These are phyloP conservation scores for Trematocara macrostoma DNA, from an alignment of 2,113 vertebrate genomes.

Conservation along the genomic window DNA sequence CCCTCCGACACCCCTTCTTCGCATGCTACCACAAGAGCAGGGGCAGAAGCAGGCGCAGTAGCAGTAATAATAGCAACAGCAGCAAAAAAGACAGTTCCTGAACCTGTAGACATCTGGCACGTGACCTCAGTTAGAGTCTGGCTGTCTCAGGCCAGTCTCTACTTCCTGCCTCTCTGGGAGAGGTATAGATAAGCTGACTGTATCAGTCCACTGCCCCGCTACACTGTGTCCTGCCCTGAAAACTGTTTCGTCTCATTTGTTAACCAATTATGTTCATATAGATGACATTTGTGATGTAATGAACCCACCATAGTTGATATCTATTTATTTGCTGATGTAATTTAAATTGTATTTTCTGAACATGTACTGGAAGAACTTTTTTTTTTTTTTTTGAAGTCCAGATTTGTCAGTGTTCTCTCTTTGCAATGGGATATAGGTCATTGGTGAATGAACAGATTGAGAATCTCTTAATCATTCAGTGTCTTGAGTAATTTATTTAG, in stretches of 20 bases:
- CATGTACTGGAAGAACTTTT: background rate
- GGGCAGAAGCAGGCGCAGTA: background rate
- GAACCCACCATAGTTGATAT: background rate
- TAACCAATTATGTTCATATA: background rate
- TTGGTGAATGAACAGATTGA: background rate
- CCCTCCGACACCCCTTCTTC: constrained; percentile 87
- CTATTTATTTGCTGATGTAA: constrained; percentile 42
- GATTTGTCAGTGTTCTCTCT: background rate
- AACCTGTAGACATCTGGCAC: background rate
- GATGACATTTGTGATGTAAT: background rate
- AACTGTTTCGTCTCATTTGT: background rate
- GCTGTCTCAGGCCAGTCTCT: background rate
- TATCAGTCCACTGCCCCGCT: constrained; percentile 80
- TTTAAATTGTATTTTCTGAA: background rate
- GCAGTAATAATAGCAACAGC: constrained; percentile 26
- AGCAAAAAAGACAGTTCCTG: constrained; percentile 22
- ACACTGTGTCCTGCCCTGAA: background rate
- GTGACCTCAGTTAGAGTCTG: background rate
- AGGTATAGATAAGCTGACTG: constrained; percentile 76
- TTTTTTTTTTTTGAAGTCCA: background rate
- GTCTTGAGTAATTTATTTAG: background rate
- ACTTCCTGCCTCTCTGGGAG: constrained; percentile 74
- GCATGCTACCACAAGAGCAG: constrained; percentile 69
- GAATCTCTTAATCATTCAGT: background rate
- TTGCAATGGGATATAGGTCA: background rate